phyloP scores from a whole-genome alignment of 2,797 vertebrate species.

The Bradypodion ventrale region DNA sequence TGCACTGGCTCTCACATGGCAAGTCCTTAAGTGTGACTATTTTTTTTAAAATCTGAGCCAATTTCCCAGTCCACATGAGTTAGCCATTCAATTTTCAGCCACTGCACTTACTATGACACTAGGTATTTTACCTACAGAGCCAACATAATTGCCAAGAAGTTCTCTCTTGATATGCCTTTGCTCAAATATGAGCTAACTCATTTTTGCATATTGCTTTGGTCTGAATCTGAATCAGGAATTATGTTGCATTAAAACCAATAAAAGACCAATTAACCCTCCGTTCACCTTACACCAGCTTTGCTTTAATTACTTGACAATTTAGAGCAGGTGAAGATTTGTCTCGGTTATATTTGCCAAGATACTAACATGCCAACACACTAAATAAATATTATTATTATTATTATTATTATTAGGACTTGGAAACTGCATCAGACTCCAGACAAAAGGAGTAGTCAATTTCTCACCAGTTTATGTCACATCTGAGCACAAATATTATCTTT shows the following conservation, averaged over 20 bases:
- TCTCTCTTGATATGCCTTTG: not conserved
- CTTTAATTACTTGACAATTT: not conserved
- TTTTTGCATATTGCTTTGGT: not conserved
- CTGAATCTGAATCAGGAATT: not conserved
- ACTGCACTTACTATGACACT: not conserved
- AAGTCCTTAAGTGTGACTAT: too few species aligned
- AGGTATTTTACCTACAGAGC: not conserved
- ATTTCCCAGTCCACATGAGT: not conserved
- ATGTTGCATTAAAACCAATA: not conserved
- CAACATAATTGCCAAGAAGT: not conserved
- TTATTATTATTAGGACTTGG: constrained; percentile 12
- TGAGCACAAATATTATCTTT: constrained; percentile 42
- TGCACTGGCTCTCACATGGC: too few species aligned
- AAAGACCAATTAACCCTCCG: not conserved
- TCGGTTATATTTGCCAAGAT: constrained; percentile 48
- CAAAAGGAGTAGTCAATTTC: constrained; percentile 23
- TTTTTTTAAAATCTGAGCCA: too few species aligned
- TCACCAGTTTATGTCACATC: constrained; percentile 32
- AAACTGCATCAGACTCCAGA: constrained; percentile 45
- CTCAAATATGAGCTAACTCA: not conserved
- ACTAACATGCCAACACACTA: constrained; percentile 29
- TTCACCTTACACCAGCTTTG: not conserved
- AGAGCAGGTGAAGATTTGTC: not conserved
- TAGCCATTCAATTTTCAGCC: not conserved
- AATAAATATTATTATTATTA: too few species aligned